Evolutionary conservation across 2,113 vertebrate species (phyloP).

Genomic region (Leucoraja erinaceus): DNA sequence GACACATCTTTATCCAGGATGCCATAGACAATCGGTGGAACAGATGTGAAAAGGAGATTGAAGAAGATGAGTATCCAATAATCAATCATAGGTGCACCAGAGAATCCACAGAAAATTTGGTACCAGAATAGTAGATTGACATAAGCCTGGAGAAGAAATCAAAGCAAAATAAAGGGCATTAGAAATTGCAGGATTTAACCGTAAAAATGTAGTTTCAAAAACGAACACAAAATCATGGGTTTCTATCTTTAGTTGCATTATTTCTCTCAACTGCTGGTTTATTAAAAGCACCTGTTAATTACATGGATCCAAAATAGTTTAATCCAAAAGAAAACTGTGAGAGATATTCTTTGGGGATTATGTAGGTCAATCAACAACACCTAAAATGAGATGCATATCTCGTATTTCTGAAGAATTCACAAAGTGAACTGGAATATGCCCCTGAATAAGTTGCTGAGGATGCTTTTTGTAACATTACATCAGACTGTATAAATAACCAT

Average conservation of each 20-base stretch:
- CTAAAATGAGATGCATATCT: not conserved
- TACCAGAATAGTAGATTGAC: constrained; percentile 74
- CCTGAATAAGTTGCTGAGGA: not conserved
- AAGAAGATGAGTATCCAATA: constrained; percentile 73
- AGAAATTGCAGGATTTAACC: not conserved
- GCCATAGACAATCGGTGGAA: constrained; percentile 65
- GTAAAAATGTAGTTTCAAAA: not conserved
- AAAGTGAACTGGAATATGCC: not conserved
- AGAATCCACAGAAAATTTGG: constrained; percentile 74
- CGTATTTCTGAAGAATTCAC: not conserved
- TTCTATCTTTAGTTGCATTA: not conserved
- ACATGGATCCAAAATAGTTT: not conserved
- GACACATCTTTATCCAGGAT: constrained; percentile 65
- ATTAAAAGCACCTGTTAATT: not conserved
- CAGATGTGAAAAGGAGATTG: constrained; percentile 69
- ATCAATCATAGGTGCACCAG: constrained; percentile 69
- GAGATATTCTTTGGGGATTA: too few relatives aligned
- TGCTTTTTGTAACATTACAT: too few relatives aligned
- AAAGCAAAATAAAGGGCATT: not conserved
- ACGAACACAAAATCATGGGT: not conserved
- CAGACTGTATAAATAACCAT: too few relatives aligned
- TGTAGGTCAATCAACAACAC: not conserved
- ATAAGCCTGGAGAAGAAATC: constrained; percentile 53
- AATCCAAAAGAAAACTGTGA: not conserved
- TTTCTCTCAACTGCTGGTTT: not conserved